Percentiles rank a stretch among this genome's conserved stretches.
phyloP scores from a whole-genome alignment of 1,140 invertebrate genomes.

The Drosophila teissieri region DNA sequence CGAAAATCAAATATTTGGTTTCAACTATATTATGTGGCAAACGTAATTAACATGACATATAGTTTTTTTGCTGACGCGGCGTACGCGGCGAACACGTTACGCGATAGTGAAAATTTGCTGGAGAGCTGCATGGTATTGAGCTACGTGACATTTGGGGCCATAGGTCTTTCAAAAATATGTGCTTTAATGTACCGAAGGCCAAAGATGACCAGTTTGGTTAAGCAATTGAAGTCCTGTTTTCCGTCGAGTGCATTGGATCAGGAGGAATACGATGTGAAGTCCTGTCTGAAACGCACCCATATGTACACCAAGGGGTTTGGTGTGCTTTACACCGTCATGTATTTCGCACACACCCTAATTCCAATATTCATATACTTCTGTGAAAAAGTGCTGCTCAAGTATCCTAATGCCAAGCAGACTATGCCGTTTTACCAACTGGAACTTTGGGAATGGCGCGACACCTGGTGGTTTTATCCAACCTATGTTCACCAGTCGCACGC shows the following conservation, averaged over 20 bases:
- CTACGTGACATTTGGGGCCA: slow-evolving; percentile 51
- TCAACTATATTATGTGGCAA: slow-evolving; percentile 2
- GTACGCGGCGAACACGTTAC: slow-evolving; percentile 3
- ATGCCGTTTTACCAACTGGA: slow-evolving; percentile 46
- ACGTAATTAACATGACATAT: slow-evolving; percentile 26
- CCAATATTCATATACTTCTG: slow-evolving; percentile 29
- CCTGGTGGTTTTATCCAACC: slow-evolving; percentile 39
- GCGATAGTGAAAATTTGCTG: slow-evolving; percentile 39
- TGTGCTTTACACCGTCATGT: slow-evolving; percentile 29
- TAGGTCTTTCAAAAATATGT: slow-evolving; percentile 48
- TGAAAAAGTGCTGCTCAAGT: slow-evolving; percentile 7
- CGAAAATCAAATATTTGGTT: background rate
- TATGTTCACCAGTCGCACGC: slow-evolving; percentile 40
- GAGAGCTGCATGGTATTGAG: slow-evolving; percentile 54
- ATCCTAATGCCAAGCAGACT: slow-evolving; percentile 6
- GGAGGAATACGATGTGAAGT: slow-evolving; percentile 20
- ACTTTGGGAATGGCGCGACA: slow-evolving; percentile 52
- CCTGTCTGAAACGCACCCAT: slow-evolving; percentile 17
- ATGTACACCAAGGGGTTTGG: slow-evolving; percentile 33
- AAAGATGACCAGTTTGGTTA: slow-evolving; percentile 30
- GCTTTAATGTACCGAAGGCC: slow-evolving; percentile 37
- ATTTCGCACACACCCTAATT: slow-evolving; percentile 43
- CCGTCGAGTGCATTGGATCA: slow-evolving; percentile 24
- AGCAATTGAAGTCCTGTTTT: slow-evolving; percentile 46
- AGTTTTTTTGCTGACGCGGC: slow-evolving; percentile 6